Evolutionary conservation across 2,113 vertebrate species (phyloP).

Genomic region (Aegithalos caudatus): DNA sequence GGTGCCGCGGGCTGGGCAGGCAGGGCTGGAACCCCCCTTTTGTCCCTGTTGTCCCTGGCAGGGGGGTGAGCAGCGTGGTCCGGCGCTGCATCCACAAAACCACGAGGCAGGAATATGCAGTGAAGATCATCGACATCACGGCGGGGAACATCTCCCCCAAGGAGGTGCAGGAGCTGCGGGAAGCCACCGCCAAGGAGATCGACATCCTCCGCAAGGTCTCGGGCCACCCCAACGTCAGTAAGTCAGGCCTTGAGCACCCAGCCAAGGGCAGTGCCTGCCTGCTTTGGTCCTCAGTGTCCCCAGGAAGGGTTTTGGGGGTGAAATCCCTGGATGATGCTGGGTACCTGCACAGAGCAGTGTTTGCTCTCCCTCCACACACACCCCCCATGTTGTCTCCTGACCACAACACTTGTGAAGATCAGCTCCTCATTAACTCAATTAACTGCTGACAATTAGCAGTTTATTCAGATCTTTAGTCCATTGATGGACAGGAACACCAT

Average conservation of each 20-base stretch:
- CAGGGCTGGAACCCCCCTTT: neutral
- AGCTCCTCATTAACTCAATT: neutral
- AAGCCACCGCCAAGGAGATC: constrained; percentile 90
- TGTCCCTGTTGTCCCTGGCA: constrained; percentile 43
- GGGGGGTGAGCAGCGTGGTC: constrained; percentile 95
- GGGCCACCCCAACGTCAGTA: constrained; percentile 90
- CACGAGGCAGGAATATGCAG: constrained; percentile 84
- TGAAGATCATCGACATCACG: constrained; percentile 95
- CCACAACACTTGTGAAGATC: neutral
- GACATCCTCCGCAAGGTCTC: constrained; percentile 92
- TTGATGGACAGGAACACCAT: neutral
- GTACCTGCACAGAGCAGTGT: neutral
- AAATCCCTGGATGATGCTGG: neutral
- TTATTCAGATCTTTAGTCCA: neutral
- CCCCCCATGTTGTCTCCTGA: neutral
- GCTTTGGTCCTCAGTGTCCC: neutral
- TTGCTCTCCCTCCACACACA: neutral
- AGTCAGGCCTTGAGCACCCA: constrained; percentile 41
- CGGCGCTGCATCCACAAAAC: constrained; percentile 88
- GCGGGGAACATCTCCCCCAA: constrained; percentile 83
- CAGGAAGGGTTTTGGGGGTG: neutral
- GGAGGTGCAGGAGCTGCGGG: constrained; percentile 86
- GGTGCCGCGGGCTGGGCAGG: neutral
- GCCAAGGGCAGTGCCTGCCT: neutral
- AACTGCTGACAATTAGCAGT: no score